These are phyloP conservation scores for Nematostella vectensis DNA, from an alignment of 92 coral and sea anemone species.

Conservation along the genomic window DNA sequence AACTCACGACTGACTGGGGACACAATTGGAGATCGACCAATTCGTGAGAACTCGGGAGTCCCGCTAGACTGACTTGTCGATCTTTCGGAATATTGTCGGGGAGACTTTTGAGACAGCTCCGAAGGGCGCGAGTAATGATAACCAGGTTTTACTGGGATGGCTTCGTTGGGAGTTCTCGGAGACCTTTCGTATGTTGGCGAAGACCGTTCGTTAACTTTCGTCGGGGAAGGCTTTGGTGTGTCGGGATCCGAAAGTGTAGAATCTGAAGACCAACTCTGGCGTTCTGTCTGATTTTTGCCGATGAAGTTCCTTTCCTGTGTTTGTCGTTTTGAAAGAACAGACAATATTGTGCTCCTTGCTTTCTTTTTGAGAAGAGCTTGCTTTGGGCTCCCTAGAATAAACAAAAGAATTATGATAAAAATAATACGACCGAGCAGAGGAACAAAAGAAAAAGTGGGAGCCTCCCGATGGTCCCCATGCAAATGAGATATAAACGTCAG, in stretches of 20 bases:
- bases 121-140: too few relatives aligned
- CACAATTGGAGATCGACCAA: neutral
- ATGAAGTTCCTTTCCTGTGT: constrained; percentile 51
- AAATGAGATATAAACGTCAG: neutral
- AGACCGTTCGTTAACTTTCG: neutral
- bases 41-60: too few relatives aligned
- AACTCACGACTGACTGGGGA: neutral
- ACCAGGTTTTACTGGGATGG: neutral
- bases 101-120: too few relatives aligned
- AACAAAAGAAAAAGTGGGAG: too few relatives aligned
- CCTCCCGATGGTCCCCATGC: too few relatives aligned
- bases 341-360: constrained; percentile 66
- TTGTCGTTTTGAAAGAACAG: constrained; percentile 66
- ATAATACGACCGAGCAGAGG: too few relatives aligned
- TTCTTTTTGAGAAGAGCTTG: constrained; percentile 46
- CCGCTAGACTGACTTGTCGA: too few relatives aligned
- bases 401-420: neutral
- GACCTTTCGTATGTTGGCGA: neutral
- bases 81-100: too few relatives aligned
- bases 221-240: neutral
- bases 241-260: constrained; percentile 4
- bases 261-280: constrained; percentile 17
- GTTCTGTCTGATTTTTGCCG: constrained; percentile 28
- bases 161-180: neutral
- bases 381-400: constrained; percentile 15